Base-by-base conservation (phyloP, 2,888 invertebrate genomes). In the Drosophila differens region DNA sequence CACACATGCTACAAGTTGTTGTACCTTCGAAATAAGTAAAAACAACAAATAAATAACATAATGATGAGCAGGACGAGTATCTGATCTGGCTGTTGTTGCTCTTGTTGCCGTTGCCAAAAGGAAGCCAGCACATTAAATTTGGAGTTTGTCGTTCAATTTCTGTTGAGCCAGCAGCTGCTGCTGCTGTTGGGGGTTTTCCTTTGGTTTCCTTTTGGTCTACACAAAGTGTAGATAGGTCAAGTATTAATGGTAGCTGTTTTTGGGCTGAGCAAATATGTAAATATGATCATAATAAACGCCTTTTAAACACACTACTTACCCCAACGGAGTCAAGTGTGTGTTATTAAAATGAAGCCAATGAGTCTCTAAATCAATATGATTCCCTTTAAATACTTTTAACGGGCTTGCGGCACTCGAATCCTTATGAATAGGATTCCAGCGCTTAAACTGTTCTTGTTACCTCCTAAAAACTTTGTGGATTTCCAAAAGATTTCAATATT, bases 1-100 rank as follows among this genome's bases (percentile, higher is more conserved):
- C 72, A 76, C 78, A 78, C 74, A 79, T 79, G 78, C 78, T 62
- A 64, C 78, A 70, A 67, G 53, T 78, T 70, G 74, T 77, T 62
- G 73, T 32, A 51, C 39, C 59, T 57, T 49, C 57, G 6, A 52
- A 39, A 28, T 60, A 58, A 25, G 51, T 30, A 53, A 32, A 14
- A 59, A 52, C 51, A 51, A 63, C 49, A 61, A 70, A 55, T 30
- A 54, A 62, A 73, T 60, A 61, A 53, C 49, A 74, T 65, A 69
- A 65, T 64, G 63, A 67, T 78, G 70, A 66, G 58, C 64, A 78
- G 79, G 67, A 74, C 54, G 61, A 63, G 28, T 39, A 16, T 39
- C 59, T 62, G 28, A 61, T 55, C 30, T 49, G 3, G 10, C 10
- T 49, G 52, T 9, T 44, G 41, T 2, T 14, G 32, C 4, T 59